Conservation (phyloP, 1,140 invertebrate genomes). For the Pantala flavescens region DNA sequence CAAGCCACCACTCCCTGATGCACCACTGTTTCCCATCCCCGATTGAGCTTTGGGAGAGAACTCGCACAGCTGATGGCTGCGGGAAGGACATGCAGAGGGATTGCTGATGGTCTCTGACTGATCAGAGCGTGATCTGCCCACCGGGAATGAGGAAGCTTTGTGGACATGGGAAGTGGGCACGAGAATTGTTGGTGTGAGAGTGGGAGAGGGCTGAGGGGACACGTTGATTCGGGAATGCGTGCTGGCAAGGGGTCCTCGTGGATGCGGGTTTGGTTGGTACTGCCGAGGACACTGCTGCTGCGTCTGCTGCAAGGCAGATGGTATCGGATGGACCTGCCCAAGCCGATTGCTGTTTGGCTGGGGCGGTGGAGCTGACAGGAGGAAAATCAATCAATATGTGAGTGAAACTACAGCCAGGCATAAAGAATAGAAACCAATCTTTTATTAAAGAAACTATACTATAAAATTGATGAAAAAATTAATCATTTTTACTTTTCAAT, state of each 20-base stretch:
- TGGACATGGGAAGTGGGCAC: not conserved
- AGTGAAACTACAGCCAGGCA: too few species aligned
- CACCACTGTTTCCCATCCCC: not conserved
- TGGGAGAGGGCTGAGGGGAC: not conserved
- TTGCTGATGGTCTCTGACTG: not conserved
- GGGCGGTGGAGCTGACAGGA: not conserved
- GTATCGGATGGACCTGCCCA: not conserved
- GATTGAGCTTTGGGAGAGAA: not conserved
- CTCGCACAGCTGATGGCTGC: not conserved
- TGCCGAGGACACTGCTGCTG: not conserved
- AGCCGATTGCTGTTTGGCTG: not conserved
- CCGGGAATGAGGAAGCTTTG: not conserved
- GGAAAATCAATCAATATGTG: not conserved
- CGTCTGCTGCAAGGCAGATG: not conserved
- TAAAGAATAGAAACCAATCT: too few species aligned
- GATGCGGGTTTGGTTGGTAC: not conserved
- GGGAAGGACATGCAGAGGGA: not conserved
- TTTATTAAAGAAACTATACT: too few species aligned
- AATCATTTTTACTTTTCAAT: too few species aligned
- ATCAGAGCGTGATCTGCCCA: not conserved
- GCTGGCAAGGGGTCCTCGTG: not conserved
- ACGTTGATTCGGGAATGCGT: not conserved
- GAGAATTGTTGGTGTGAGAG: not conserved
- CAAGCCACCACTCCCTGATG: not conserved
- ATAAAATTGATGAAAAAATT: too few species aligned